Evolutionary conservation across 1,140 invertebrate species (phyloP).

Genomic region (Venturia canescens): DNA sequence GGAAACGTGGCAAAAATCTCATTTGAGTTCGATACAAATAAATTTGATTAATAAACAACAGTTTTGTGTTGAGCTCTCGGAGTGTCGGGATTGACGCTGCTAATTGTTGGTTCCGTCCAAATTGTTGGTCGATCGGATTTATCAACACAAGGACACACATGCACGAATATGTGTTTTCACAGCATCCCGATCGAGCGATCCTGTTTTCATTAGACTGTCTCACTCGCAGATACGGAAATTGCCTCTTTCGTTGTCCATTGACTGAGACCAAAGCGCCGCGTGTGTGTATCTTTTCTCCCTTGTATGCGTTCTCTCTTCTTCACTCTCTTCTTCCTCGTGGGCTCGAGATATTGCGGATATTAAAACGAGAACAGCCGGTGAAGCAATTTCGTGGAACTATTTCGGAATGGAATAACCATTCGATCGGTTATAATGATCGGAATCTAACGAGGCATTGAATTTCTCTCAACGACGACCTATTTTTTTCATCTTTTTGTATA

Average conservation of each 20-base stretch:
- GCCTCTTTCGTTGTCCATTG: conserved; percentile 1
- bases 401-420: conserved; percentile 13
- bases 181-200: neutral
- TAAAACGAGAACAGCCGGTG: conserved; percentile 32
- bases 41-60: neutral
- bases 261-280: neutral
- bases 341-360: conserved; percentile 25
- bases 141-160: neutral
- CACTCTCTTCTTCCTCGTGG: neutral
- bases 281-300: conserved; percentile 11
- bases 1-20: too few relatives aligned
- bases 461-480: neutral
- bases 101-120: neutral
- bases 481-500: neutral
- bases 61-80: neutral
- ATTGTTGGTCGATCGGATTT: conserved; percentile 5
- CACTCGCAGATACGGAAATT: conserved; percentile 17
- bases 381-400: conserved; percentile 21
- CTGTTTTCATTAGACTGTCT: neutral
- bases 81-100: neutral
- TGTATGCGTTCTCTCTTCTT: neutral
- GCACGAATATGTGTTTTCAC: too few relatives aligned
- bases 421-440: neutral
- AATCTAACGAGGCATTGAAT: neutral
- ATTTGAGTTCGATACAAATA: neutral